phyloP scores from a whole-genome alignment of 2,113 vertebrate genomes.

The Pseudorasbora parva region DNA sequence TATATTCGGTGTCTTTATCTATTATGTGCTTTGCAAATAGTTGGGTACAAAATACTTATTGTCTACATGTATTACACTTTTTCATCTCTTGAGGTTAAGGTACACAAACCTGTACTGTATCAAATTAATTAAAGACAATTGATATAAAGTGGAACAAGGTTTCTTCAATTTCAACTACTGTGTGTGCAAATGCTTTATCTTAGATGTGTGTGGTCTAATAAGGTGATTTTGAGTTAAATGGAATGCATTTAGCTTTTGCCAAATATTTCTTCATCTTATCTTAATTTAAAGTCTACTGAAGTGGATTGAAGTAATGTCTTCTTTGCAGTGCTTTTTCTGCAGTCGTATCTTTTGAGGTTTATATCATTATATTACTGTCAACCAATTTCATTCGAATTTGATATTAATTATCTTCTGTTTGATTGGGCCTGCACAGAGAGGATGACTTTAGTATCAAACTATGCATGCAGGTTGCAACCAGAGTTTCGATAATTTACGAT shows the following conservation, averaged over 20 bases:
- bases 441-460: not conserved
- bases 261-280: not conserved
- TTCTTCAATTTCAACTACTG: not conserved
- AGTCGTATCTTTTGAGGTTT: not conserved
- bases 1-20: no score
- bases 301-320: not conserved
- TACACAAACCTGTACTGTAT: no score
- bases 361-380: not conserved
- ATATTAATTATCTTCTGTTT: not conserved
- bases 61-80: no score
- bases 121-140: no score
- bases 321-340: not conserved
- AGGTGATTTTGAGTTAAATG: not conserved
- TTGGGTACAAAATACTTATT: no score
- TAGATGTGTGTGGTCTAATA: slow-evolving; percentile 8
- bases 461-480: not conserved
- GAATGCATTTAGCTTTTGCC: not conserved
- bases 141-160: not conserved
- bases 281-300: not conserved
- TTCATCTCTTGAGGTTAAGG: no score
- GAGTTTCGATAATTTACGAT: not conserved
- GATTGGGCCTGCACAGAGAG: not conserved
- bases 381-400: not conserved
- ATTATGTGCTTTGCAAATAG: no score
- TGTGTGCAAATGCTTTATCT: not conserved